Conservation (phyloP, 2,888 invertebrate species). For the Mesorhabditis sp. region DNA sequence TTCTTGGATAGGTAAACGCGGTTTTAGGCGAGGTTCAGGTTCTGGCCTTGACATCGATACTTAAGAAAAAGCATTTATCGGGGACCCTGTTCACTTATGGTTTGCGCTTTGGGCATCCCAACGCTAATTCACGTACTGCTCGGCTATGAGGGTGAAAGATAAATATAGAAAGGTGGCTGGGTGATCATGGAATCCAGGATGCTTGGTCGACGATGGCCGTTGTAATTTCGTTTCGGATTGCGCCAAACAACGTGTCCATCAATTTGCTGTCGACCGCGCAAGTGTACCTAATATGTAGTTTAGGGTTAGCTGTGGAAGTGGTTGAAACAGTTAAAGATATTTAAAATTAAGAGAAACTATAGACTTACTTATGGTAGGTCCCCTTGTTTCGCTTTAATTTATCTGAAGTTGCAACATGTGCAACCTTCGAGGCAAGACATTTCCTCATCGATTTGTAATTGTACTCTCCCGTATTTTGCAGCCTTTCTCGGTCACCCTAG, state of each 20-base stretch:
- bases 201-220: constrained; percentile 18
- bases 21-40: too few species aligned
- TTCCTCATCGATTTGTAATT: constrained; percentile 19
- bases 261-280: constrained; percentile 50
- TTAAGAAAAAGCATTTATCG: constrained; percentile 1
- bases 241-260: constrained; percentile 49
- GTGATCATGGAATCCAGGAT: background rate
- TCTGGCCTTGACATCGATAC: background rate
- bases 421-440: constrained; percentile 30
- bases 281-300: constrained; percentile 35
- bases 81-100: background rate
- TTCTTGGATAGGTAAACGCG: too few species aligned
- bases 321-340: background rate
- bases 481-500: constrained; percentile 9
- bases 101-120: too few species aligned
- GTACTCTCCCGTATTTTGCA: constrained; percentile 10
- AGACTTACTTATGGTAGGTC: constrained; percentile 25
- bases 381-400: constrained; percentile 19
- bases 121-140: too few species aligned
- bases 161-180: background rate
- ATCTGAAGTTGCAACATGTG: constrained; percentile 19
- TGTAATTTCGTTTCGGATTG: constrained; percentile 45
- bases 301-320: background rate
- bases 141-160: too few species aligned
- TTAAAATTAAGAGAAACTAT: background rate